Base-by-base conservation (phyloP, 2,888 invertebrate species). In the Apantesis nais region DNA sequence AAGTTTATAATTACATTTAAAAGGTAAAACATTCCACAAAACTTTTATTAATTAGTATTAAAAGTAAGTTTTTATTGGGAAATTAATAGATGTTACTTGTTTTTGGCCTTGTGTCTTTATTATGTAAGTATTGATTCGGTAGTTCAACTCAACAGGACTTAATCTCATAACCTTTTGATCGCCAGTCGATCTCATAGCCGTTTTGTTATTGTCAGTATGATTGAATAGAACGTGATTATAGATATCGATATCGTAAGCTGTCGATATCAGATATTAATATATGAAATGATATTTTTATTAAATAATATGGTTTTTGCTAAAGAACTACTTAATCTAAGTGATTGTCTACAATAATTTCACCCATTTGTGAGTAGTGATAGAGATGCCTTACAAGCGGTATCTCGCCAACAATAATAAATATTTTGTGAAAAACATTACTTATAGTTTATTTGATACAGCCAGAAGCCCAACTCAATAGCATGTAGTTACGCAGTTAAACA, bases 131-230 rank as follows among this genome's bases (percentile, higher is more conserved):
- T 52, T 52, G 22, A 48, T 48, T 52, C 29, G 5, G 12, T 34
- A 52, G 31, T 63, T 63, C 68, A 58, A 68, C 31, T 58, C 11
- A 22, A 31, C 37, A 58, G n/a, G 41, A 58, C 31, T 63, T 63
- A 68, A 68, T 68, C 68, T 63, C 34, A 16, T 14, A 39, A 63
- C 68, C 62, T 65, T 68, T 52, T 22, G 55, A 63, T 41, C 22
- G 31, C 41, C 41, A 31, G 31, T 68, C 55, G 31, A 29, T 62
- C 31, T 34, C 55, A 31, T 25, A 55, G n/a, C 52, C 31, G 29
- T 63, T 63, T 68, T 25, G 62, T 62, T 68, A 52, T 68, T 68
- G 41, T 68, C 39, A 41, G 41, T 29, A 22, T 44, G 25, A 55
- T 41, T 68, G 41, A 55, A 63, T 68, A 58, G 39, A 41, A 31